Evolutionary conservation across 2,113 vertebrate genomes (phyloP).

Genomic region (Strix uralensis): DNA sequence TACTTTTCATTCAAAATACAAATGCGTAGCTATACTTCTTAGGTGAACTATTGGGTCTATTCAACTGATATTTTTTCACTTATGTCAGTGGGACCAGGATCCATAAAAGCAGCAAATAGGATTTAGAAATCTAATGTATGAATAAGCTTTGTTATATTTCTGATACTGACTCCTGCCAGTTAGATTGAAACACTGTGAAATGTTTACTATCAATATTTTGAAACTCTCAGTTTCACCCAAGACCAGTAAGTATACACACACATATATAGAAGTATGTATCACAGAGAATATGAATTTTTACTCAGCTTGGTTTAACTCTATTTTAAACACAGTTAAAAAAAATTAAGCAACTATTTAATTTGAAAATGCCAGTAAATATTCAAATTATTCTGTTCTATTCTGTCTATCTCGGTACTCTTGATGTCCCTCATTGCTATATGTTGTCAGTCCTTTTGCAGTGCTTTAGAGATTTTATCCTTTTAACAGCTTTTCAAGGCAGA

Average conservation of each 20-base stretch:
- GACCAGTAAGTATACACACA: background rate
- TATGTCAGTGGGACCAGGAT: background rate
- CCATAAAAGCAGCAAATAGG: background rate
- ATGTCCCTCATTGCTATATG: background rate
- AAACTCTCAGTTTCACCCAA: background rate
- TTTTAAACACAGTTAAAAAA: background rate
- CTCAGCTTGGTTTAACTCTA: background rate
- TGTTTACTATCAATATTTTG: background rate
- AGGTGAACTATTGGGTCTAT: background rate
- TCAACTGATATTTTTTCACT: background rate
- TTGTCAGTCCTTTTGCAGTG: background rate
- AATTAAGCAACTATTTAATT: background rate
- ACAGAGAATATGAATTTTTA: background rate
- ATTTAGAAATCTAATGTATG: background rate
- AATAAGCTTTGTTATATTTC: background rate
- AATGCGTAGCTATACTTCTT: background rate
- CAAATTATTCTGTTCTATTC: background rate
- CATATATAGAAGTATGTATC: accelerated
- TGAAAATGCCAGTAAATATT: background rate
- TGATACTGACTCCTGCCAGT: background rate
- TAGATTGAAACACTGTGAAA: background rate
- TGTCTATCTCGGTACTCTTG: background rate
- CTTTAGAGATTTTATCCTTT: background rate
- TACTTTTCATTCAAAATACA: background rate
- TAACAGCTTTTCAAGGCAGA: background rate